Conservation (phyloP, 2,113 vertebrate species). For the Cairina moschata region DNA sequence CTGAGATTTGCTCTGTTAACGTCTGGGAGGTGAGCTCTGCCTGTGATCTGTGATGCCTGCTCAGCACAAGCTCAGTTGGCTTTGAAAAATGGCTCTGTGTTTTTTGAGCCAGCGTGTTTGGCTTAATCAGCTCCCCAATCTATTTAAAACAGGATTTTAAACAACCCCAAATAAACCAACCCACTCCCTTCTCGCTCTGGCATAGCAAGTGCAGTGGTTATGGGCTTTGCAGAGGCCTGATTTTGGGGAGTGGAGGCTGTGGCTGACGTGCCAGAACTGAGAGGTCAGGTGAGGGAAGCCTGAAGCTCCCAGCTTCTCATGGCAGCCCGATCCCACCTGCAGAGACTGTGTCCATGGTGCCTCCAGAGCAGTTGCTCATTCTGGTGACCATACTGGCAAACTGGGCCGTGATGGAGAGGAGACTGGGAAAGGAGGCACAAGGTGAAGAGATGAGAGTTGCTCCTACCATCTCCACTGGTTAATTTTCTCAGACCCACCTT, state of each 20-base stretch:
- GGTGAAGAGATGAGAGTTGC: neutral
- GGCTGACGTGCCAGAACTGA: neutral
- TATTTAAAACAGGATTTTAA: neutral
- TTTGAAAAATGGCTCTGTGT: neutral
- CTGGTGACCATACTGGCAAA: neutral
- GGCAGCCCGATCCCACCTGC: neutral
- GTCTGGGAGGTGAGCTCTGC: neutral
- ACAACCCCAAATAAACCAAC: neutral
- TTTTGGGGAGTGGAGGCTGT: neutral
- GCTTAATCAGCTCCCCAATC: neutral
- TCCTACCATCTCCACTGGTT: neutral
- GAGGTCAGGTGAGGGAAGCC: neutral
- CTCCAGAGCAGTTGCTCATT: neutral
- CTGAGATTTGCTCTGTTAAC: neutral
- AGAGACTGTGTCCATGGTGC: neutral
- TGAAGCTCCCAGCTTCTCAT: neutral
- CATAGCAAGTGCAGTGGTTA: neutral
- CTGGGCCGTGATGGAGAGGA: neutral
- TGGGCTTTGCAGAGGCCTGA: neutral
- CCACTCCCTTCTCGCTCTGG: neutral
- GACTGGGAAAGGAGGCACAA: neutral
- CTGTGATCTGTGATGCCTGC: neutral
- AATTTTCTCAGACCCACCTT: neutral
- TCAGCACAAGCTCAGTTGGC: neutral
- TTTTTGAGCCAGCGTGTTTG: neutral